phyloP scores from a whole-genome alignment of 2,888 invertebrate genomes.

The Hipparchia sbordonii region DNA sequence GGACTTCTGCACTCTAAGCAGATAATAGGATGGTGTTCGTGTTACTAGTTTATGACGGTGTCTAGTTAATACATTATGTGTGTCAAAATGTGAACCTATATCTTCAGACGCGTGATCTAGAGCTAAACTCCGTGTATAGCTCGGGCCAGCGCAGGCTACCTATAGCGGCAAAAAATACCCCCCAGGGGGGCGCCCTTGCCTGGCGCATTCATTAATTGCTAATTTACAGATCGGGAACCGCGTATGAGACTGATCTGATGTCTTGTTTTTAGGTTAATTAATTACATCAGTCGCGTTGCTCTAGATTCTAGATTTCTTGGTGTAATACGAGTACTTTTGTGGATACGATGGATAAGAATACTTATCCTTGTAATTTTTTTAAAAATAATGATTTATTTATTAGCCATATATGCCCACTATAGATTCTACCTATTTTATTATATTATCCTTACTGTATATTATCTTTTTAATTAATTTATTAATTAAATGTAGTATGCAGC shows the following conservation, averaged over 20 bases:
- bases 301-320: not conserved
- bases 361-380: too few relatives aligned
- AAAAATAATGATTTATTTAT: too few relatives aligned
- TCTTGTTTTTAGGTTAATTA: conserved; percentile 24
- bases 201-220: conserved; percentile 71
- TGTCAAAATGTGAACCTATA: not conserved
- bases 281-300: conserved; percentile 4
- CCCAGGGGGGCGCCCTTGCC: conserved; percentile 48
- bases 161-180: conserved; percentile 44
- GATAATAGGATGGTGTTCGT: too few relatives aligned
- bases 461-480: too few relatives aligned
- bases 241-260: conserved; percentile 51
- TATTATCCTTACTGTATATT: too few relatives aligned
- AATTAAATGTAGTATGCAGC: too few relatives aligned
- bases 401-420: not conserved
- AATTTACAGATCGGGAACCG: conserved; percentile 75
- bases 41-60: too few relatives aligned
- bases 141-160: conserved; percentile 44
- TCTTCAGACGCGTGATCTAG: conserved; percentile 36
- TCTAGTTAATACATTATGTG: too few relatives aligned
- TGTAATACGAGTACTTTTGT: too few relatives aligned
- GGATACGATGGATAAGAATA: too few relatives aligned
- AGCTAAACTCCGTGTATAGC: conserved; percentile 26
- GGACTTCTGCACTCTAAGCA: too few relatives aligned
- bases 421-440: too few relatives aligned